Evolutionary conservation across 2,797 vertebrate genomes (phyloP).

Genomic region (Chanos chanos): DNA sequence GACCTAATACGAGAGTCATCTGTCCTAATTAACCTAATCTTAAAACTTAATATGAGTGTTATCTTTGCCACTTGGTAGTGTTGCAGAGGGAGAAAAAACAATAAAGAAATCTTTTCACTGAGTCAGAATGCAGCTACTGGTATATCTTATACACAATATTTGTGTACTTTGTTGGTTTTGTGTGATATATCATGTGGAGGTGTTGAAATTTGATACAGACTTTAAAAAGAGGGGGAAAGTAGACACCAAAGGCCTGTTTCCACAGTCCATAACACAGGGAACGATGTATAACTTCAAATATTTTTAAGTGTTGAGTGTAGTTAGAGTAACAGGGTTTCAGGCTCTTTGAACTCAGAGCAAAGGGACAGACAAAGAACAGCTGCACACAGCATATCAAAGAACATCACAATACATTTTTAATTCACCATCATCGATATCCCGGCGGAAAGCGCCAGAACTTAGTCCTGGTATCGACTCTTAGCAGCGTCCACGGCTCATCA

Average conservation of each 20-base stretch:
- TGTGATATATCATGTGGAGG: too few species aligned
- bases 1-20: too few species aligned
- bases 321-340: conserved; percentile 8
- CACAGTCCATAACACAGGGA: background rate
- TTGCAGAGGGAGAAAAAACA: too few species aligned
- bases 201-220: too few species aligned
- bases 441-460: background rate
- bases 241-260: background rate
- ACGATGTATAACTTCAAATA: conserved; percentile 24
- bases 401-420: conserved; percentile 34
- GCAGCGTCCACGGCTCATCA: conserved; percentile 3
- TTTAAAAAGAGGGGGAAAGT: too few species aligned
- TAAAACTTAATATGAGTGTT: too few species aligned
- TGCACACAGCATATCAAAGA: conserved; percentile 20
- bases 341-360: conserved; percentile 13
- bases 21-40: too few species aligned
- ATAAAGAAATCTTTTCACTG: too few species aligned
- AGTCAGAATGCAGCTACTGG: too few species aligned
- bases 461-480: conserved; percentile 3
- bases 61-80: too few species aligned
- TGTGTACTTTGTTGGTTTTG: too few species aligned
- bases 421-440: conserved; percentile 25
- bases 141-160: too few species aligned
- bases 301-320: conserved; percentile 5
- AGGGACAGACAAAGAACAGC: conserved; percentile 13